Evolutionary conservation across 2,888 invertebrate species (phyloP).

Genomic region (Sarcophaga rosellei): DNA sequence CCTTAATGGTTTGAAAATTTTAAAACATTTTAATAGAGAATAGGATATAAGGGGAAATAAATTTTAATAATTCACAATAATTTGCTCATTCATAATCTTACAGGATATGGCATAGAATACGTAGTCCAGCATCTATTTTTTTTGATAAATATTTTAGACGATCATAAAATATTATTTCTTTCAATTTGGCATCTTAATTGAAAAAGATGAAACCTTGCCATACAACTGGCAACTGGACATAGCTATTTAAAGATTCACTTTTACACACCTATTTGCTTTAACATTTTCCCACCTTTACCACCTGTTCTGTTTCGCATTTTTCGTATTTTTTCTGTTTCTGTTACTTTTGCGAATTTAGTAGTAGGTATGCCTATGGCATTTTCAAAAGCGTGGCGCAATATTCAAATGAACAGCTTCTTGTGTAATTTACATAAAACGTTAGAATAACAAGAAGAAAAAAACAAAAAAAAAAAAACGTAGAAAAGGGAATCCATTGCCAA

Average conservation of each 20-base stretch:
- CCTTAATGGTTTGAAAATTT: too few relatives aligned
- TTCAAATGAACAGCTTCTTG: slow-evolving; percentile 25
- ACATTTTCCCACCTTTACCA: neutral
- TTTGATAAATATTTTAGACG: neutral
- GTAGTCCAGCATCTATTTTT: neutral
- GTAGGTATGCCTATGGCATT: slow-evolving; percentile 15
- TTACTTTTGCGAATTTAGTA: neutral
- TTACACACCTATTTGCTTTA: neutral
- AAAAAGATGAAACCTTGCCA: neutral
- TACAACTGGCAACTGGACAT: neutral
- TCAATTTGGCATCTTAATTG: neutral
- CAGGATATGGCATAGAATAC: too few relatives aligned
- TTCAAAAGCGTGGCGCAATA: slow-evolving; percentile 23
- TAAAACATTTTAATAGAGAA: too few relatives aligned
- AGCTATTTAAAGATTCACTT: neutral
- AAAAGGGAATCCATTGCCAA: slow-evolving; percentile 14
- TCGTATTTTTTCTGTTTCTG: neutral
- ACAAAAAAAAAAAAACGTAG: too few relatives aligned
- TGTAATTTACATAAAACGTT: slow-evolving; percentile 25
- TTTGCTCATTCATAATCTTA: too few relatives aligned
- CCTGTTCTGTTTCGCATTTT: neutral
- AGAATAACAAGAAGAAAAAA: neutral
- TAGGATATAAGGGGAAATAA: too few relatives aligned
- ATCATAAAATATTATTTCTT: neutral
- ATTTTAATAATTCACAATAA: too few relatives aligned